Evolutionary conservation across 1,140 invertebrate species (phyloP), one percentile per base, ranked within the genome.

Genomic region (Psix sp.): DNA sequence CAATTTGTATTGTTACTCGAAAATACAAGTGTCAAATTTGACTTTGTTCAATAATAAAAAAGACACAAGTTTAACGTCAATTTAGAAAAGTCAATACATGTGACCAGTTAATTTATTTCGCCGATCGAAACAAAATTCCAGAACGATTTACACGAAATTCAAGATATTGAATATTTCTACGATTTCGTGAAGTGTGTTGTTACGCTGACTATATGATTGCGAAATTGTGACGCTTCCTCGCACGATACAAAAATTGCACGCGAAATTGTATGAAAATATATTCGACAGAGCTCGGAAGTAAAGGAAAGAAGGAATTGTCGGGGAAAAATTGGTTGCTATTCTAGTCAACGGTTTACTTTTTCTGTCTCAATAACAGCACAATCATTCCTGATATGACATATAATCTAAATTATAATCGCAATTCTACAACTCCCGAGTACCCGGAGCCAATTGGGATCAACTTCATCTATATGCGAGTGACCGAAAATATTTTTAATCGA

Each of bases 231-330:
- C 11, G 11, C 15, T 38, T 38, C 14, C 14, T 16, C 15, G 3
- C 35, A 38, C 35, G 11, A 39, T 39, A 39, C 6, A n/a, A 39
- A 39, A 39, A 39, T 18, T n/a, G 36, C 6, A 13, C 16, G 9
- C 2, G n/a, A 39, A 39, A 5, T 39, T 16, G 36, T 18, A 39
- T 17, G 16, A 39, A 5, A 39, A 39, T 17, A 39, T 1, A 10
- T 39, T 17, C 2, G 2, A 17, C 14, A 17, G 2, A 17, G 17
- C 15, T 39, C 7, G 15, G 17, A 39, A 18, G 4, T 1, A n/a
- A 38, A 3, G 14, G n/a, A 16, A 24, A 7, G n/a, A 2, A 39
- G 14, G 15, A 39, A 17, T 5, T 13, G 13, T 14, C 10, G n/a
- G 5, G 6, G 13, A 35, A 13, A 35, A 35, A 2, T 39, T 39